A percentile compares a stretch with the other conserved stretches of the same genome.
Evolutionary conservation across 2,797 vertebrate species (phyloP).

Genomic region (Phrynocephalus vlangalii): DNA sequence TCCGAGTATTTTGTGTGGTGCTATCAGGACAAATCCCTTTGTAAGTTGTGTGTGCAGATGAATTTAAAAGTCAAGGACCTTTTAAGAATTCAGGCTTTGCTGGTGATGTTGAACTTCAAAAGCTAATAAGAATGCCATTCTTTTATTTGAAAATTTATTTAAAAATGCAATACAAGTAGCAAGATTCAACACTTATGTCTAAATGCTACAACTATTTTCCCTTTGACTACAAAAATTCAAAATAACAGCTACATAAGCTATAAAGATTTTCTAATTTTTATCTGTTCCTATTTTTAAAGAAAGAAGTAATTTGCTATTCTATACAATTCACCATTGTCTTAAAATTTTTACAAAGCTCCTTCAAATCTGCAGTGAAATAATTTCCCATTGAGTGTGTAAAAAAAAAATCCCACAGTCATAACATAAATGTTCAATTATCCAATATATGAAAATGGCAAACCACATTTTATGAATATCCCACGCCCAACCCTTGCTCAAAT

Average conservation of each 20-base stretch:
- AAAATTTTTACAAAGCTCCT: slow-evolving; percentile 80
- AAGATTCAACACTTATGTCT: slow-evolving; percentile 75
- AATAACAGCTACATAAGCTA: slow-evolving; percentile 68
- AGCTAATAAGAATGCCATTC: neutral
- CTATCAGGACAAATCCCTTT: no score
- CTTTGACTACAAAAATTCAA: slow-evolving; percentile 73
- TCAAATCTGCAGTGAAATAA: slow-evolving; percentile 76
- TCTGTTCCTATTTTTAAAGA: slow-evolving; percentile 72
- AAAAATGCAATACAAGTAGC: slow-evolving; percentile 83
- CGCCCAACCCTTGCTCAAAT: slow-evolving; percentile 27
- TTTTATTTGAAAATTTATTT: slow-evolving; percentile 79
- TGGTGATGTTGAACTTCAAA: neutral
- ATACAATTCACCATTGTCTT: slow-evolving; percentile 74
- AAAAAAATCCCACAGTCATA: slow-evolving; percentile 61
- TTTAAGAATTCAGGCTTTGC: neutral
- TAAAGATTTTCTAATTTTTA: slow-evolving; percentile 65
- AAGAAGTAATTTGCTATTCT: slow-evolving; percentile 75
- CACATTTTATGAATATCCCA: slow-evolving; percentile 48
- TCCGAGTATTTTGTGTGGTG: no score
- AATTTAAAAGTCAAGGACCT: neutral
- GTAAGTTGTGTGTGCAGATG: neutral
- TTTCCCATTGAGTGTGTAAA: slow-evolving; percentile 67
- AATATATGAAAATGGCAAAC: slow-evolving; percentile 63
- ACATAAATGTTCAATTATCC: slow-evolving; percentile 56
- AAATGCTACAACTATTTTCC: slow-evolving; percentile 72